phyloP scores from a whole-genome alignment of 2,888 invertebrate species.

The Stictocephala bisonia region DNA sequence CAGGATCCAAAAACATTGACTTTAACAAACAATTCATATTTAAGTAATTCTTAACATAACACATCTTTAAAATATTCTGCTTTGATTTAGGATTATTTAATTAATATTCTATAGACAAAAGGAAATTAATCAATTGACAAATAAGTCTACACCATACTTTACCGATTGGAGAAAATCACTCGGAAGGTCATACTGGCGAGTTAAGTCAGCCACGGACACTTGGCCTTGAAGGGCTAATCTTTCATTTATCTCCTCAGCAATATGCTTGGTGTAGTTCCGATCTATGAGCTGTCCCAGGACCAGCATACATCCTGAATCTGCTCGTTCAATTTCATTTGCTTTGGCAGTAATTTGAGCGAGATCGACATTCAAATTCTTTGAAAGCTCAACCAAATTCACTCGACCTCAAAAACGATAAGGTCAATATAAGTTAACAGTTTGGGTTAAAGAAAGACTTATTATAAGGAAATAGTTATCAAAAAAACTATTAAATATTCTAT shows the following conservation, averaged over 20 bases:
- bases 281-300: slow-evolving; percentile 93
- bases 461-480: no score
- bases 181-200: slow-evolving; percentile 90
- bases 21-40: no score
- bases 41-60: slow-evolving; percentile 43
- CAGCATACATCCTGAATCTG: slow-evolving; percentile 77
- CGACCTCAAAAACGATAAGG: slow-evolving; percentile 72
- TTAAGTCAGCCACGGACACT: slow-evolving; percentile 86
- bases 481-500: no score
- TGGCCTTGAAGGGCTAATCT: slow-evolving; percentile 86
- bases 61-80: no score
- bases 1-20: no score
- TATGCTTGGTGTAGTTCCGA: slow-evolving; percentile 80
- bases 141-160: no score
- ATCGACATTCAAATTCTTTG: slow-evolving; percentile 90
- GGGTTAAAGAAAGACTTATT: not conserved
- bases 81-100: no score
- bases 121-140: no score
- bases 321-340: slow-evolving; percentile 78
- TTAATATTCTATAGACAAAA: no score
- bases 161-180: slow-evolving; percentile 85
- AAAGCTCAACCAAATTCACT: slow-evolving; percentile 88
- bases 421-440: not conserved
- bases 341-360: slow-evolving; percentile 78
- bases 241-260: slow-evolving; percentile 95